A percentile compares a stretch with the other conserved stretches of the same genome.
Evolutionary conservation across 2,888 invertebrate genomes (phyloP).

Genomic region (Leptura quadrifasciata): DNA sequence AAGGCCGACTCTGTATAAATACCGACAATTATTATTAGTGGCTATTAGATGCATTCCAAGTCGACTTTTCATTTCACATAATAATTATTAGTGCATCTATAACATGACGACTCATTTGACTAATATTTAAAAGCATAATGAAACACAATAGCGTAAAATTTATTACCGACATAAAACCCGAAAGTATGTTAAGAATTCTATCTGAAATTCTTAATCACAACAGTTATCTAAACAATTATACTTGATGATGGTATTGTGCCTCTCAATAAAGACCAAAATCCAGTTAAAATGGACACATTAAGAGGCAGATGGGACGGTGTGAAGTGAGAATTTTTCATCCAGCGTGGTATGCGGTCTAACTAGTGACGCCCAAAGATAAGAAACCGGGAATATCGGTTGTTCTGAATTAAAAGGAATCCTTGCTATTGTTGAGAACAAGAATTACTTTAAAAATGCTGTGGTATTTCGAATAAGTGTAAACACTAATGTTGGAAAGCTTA

Average conservation of each 20-base stretch:
- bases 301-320: conserved; percentile 42
- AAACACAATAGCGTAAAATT: conserved; percentile 32
- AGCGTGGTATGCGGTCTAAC: conserved; percentile 49
- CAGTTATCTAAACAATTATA: conserved; percentile 33
- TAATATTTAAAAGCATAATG: conserved; percentile 21
- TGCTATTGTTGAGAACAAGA: conserved; percentile 34
- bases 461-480: not conserved
- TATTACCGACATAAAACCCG: conserved; percentile 32
- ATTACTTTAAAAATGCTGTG: conserved; percentile 2
- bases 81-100: conserved; percentile 35
- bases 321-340: conserved; percentile 48
- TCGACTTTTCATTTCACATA: conserved; percentile 32
- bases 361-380: conserved; percentile 48
- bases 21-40: conserved; percentile 8
- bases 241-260: conserved; percentile 31
- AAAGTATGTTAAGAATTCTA: conserved; percentile 30
- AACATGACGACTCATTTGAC: conserved; percentile 28
- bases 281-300: conserved; percentile 33
- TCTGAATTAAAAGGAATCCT: conserved; percentile 39
- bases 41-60: conserved; percentile 30
- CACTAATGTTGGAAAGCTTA: not conserved
- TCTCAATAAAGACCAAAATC: conserved; percentile 35
- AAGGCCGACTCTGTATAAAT: conserved; percentile 22
- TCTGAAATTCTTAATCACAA: conserved; percentile 13
- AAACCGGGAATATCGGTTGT: conserved; percentile 45